Base-by-base conservation (phyloP, 2,888 invertebrate genomes). In the Polyommatus iphigenia region DNA sequence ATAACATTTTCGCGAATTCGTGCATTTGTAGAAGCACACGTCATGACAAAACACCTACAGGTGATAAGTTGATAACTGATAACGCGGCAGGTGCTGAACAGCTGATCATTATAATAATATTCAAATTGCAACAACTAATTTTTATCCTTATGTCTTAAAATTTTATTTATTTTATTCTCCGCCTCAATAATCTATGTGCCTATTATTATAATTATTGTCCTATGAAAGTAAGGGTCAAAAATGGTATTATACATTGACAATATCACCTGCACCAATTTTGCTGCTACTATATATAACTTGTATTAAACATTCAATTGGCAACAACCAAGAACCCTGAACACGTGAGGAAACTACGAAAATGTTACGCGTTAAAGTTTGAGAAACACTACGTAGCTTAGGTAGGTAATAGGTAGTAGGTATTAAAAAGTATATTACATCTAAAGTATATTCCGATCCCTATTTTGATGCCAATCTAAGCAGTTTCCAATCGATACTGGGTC, bases 51-150 rank as follows among this genome's bases (percentile, higher is more conserved):
- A n/a, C n/a, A 59, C n/a, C n/a, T 59, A 59, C 59, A 59, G 59
- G 59, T 59, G 59, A 59, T n/a, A 59, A 59, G 54, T 54, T 54
- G 54, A 5, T 54, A 54, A 54, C 54, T 54, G 54, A 54, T 20
- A 59, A 20, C 20, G 59, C n/a, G 59, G 20, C 59, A 59, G 59
- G 59, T 59, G 59, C 7, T 20, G 8, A 59, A 59, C 59, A 59
- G 59, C 59, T 59, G 59, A 59, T 59, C 18, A 59, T 59, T 59
- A 59, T 20, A n/a, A 59, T 20, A 7, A 59, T 59, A 59, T 59
- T 59, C n/a, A 59, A 59, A 59, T 59, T 59, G 59, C 59, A 59
- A 59, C n/a, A n/a, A 57, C 50, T 13, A 54, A 54, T 54, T 46
- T 46, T 46, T 46, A 46, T 46, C 10, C 46, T 46, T 46, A 10